phyloP scores from a whole-genome alignment of 2,888 invertebrate species.

The Xanthia icteritia region DNA sequence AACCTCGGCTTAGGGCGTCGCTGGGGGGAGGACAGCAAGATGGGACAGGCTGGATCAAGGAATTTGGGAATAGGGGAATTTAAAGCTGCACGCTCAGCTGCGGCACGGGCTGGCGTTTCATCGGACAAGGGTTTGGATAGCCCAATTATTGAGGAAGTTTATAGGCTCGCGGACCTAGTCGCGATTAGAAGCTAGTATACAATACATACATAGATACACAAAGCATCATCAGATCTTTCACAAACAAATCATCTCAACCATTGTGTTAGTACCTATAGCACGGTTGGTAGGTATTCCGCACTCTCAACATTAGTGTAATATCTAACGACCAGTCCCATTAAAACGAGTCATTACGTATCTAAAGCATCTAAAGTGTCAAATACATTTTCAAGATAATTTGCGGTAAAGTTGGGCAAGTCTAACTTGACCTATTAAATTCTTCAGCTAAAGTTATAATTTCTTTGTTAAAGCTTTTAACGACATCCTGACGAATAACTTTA shows the following conservation, averaged over 20 bases:
- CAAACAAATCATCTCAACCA: not conserved
- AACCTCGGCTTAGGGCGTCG: no score
- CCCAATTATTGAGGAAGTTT: no score
- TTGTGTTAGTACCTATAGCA: not conserved
- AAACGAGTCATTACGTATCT: conserved; percentile 46
- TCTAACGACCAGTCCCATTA: conserved; percentile 41
- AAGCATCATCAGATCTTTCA: not conserved
- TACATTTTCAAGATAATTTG: conserved; percentile 64
- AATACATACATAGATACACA: no score
- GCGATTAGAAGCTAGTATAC: no score
- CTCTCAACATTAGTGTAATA: conserved; percentile 28
- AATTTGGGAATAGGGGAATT: no score
- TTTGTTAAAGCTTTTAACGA: conserved; percentile 68
- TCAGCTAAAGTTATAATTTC: conserved; percentile 63
- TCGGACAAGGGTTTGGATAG: no score
- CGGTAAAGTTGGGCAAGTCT: conserved; percentile 48
- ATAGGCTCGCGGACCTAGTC: no score
- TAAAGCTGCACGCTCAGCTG: no score
- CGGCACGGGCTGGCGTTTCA: no score
- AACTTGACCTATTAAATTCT: conserved; percentile 66
- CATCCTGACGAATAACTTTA: conserved; percentile 59
- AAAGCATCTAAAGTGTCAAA: conserved; percentile 57
- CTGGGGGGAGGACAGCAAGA: no score
- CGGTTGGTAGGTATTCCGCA: not conserved
- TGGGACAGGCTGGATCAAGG: no score